Percentiles rank a stretch among this genome's conserved stretches.
phyloP scores from a whole-genome alignment of 2,797 vertebrate species.

The Okamejei kenojei region DNA sequence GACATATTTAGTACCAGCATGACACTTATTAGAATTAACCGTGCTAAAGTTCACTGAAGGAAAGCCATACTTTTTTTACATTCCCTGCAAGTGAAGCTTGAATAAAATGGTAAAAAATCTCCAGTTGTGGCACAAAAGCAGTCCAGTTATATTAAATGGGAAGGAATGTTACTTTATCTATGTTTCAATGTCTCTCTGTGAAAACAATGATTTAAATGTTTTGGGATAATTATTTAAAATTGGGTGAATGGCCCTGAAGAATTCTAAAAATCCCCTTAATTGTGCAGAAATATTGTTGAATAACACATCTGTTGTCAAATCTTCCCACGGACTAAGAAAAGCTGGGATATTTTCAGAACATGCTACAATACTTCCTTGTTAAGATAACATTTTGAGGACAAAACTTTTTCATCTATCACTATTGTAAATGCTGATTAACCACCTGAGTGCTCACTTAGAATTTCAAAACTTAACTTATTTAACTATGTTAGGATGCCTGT shows the following conservation, averaged over 20 bases:
- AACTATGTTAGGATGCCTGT: background rate
- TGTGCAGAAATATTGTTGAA: background rate
- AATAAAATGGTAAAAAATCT: background rate
- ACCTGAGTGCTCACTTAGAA: background rate
- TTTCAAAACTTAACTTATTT: background rate
- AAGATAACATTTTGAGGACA: background rate
- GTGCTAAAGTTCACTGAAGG: background rate
- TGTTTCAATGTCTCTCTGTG: background rate
- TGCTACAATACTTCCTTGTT: background rate
- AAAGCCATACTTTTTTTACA: background rate
- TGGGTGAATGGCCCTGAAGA: background rate
- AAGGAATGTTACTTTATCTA: background rate
- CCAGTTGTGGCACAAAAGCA: background rate
- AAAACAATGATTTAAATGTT: background rate
- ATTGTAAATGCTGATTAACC: background rate
- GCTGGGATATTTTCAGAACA: background rate
- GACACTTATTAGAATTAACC: background rate
- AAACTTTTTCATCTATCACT: background rate
- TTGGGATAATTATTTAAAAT: background rate
- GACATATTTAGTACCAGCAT: background rate
- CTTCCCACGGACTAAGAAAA: background rate
- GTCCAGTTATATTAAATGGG: background rate
- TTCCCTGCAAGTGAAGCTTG: background rate
- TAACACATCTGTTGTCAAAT: background rate
- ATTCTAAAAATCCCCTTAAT: background rate